A percentile compares a stretch with the other conserved stretches of the same genome.
phyloP scores from a whole-genome alignment of 1,140 invertebrate species.

The Amphibalanus amphitrite region DNA sequence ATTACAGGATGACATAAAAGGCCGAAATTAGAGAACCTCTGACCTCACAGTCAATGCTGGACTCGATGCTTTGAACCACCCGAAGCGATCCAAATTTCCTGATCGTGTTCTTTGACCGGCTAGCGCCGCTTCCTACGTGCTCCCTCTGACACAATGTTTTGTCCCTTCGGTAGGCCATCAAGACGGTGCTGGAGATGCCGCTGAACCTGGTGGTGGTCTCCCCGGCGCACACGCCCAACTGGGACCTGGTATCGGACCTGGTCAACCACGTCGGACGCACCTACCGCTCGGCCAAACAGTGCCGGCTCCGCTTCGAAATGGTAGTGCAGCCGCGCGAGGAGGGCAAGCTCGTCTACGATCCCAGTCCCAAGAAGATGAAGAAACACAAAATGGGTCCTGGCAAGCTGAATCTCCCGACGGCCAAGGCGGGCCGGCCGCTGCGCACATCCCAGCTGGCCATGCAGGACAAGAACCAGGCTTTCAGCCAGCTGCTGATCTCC shows the following conservation, averaged over 20 bases:
- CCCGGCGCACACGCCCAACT: slow-evolving; percentile 76
- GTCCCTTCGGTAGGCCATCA: slow-evolving; percentile 45
- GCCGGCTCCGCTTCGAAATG: slow-evolving; percentile 51
- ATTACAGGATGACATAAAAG: background rate
- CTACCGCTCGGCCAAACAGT: slow-evolving; percentile 75
- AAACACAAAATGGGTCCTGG: slow-evolving; percentile 38
- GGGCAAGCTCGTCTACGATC: slow-evolving; percentile 56
- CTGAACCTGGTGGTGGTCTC: slow-evolving; percentile 55
- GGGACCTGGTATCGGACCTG: slow-evolving; percentile 84
- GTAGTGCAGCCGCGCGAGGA: slow-evolving; percentile 71
- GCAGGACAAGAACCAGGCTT: slow-evolving; percentile 66
- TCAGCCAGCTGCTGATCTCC: slow-evolving; percentile 45
- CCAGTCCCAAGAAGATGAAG: slow-evolving; percentile 61
- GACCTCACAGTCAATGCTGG: background rate
- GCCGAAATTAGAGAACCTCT: background rate
- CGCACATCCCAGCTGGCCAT: slow-evolving; percentile 61
- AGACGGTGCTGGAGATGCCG: slow-evolving; percentile 61
- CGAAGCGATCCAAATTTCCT: background rate
- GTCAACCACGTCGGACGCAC: slow-evolving; percentile 63
- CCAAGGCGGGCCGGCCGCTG: slow-evolving; percentile 50
- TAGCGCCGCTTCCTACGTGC: background rate
- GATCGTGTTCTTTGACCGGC: background rate
- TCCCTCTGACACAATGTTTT: background rate
- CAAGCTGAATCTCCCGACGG: background rate
- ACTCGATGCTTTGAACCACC: background rate